Evolutionary conservation across 2,113 vertebrate genomes (phyloP).

Genomic region (Ivindomyrus marchei): DNA sequence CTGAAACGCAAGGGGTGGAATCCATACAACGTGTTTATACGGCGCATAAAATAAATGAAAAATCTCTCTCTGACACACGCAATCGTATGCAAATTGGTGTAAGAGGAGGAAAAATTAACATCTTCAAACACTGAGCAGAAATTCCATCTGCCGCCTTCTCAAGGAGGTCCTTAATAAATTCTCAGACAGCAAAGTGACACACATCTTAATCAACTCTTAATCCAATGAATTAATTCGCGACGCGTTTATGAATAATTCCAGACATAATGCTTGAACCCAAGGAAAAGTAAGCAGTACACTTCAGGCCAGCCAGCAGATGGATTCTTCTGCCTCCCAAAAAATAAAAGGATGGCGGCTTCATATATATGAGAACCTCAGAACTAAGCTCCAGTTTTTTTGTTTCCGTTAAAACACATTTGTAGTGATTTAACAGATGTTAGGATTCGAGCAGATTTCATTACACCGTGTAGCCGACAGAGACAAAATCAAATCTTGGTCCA

Average conservation of each 20-base stretch:
- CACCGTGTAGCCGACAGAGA: not conserved
- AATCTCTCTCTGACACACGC: conserved; percentile 66
- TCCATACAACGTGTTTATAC: conserved; percentile 49
- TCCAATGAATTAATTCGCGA: conserved; percentile 86
- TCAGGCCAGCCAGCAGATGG: conserved; percentile 58
- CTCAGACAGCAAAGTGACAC: conserved; percentile 93
- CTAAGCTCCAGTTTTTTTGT: not conserved
- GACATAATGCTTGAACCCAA: conserved; percentile 59
- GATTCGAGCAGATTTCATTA: not conserved
- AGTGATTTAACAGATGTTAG: not conserved
- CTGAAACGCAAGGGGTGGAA: conserved; percentile 21
- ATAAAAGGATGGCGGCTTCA: conserved; percentile 34
- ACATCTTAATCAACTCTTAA: conserved; percentile 97
- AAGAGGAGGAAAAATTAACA: conserved; percentile 85
- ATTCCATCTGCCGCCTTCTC: conserved; percentile 85
- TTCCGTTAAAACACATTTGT: conserved; percentile 3
- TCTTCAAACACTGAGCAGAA: conserved; percentile 84
- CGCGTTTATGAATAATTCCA: conserved; percentile 87
- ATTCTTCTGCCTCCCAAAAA: conserved; percentile 47
- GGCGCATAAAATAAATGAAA: conserved; percentile 47
- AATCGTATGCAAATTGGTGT: conserved; percentile 83
- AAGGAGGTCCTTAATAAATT: conserved; percentile 87
- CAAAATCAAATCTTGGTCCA: not conserved
- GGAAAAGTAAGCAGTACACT: conserved; percentile 62
- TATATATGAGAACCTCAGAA: not conserved